Conservation (phyloP, 53 echinoderm and acorn worm genomes). For the Stichopus horrens region DNA sequence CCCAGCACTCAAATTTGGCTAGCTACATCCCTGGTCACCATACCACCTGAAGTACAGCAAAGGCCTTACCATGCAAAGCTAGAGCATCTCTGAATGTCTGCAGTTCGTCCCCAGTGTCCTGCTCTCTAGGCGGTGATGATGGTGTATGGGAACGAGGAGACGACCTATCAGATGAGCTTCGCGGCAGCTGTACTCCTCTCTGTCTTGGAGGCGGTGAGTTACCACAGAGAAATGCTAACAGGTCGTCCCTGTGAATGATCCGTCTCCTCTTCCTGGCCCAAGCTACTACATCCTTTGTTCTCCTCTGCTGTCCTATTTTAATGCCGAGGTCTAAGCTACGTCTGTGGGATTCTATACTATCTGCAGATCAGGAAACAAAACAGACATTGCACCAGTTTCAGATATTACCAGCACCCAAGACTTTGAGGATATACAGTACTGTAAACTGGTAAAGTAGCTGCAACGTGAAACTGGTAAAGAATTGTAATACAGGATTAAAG, state of each 20-base stretch:
- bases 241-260: conserved; percentile 85
- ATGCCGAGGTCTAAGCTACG: conserved; percentile 84
- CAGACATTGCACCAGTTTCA: background rate
- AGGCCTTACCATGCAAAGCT: conserved; percentile 79
- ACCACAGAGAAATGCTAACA: conserved; percentile 92
- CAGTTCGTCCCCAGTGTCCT: conserved; percentile 73
- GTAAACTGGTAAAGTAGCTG: too few relatives aligned
- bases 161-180: conserved; percentile 72
- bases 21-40: too few relatives aligned
- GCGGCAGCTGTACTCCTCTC: conserved; percentile 61
- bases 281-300: conserved; percentile 83
- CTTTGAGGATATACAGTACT: too few relatives aligned
- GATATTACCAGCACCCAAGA: too few relatives aligned
- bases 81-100: conserved; percentile 94
- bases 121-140: conserved; percentile 72
- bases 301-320: conserved; percentile 86
- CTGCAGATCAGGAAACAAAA: conserved; percentile 48
- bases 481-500: too few relatives aligned
- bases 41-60: too few relatives aligned
- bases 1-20: too few relatives aligned
- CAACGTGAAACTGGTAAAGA: too few relatives aligned
- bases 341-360: conserved; percentile 84
- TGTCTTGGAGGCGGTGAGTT: conserved; percentile 78
- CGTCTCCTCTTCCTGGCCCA: conserved; percentile 96
- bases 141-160: conserved; percentile 81